These are phyloP conservation scores for Hydrozoanthus tunicans DNA, from an alignment of 64 coral and sea anemone genomes.

Conservation along the genomic window DNA sequence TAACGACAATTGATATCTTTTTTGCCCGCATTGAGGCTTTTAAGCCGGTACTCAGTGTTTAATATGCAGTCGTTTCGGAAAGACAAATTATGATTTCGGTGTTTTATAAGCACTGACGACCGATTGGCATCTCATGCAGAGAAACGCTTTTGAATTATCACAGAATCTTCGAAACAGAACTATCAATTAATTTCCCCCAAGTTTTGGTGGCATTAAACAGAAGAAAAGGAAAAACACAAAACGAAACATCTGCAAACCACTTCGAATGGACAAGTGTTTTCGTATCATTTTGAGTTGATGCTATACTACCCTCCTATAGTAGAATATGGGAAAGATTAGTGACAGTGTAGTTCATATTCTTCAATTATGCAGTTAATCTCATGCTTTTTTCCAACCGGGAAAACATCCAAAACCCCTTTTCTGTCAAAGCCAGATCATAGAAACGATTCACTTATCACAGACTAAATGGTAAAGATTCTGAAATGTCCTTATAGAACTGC, in stretches of 20 bases:
- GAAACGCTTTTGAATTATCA: neutral
- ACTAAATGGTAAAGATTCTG: neutral
- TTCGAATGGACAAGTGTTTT: neutral
- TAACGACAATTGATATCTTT: too few relatives aligned
- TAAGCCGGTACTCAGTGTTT: neutral
- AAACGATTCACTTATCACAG: neutral
- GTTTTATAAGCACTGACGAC: neutral
- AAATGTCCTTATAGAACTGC: neutral
- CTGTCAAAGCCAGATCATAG: too few relatives aligned
- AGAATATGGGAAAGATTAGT: neutral
- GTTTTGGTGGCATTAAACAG: neutral
- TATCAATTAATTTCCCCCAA: neutral
- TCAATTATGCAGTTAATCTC: too few relatives aligned
- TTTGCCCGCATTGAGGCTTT: too few relatives aligned
- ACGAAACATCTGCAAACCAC: neutral
- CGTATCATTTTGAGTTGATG: neutral
- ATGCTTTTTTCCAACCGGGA: too few relatives aligned
- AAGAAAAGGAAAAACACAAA: neutral
- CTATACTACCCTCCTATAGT: neutral
- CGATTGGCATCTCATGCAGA: neutral
- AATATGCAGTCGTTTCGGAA: slow-evolving; percentile 3
- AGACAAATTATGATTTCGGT: slow-evolving; percentile 19
- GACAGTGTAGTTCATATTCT: too few relatives aligned
- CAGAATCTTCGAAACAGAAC: neutral
- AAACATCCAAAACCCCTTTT: too few relatives aligned